Base-by-base conservation (phyloP, 2,888 invertebrate genomes). In the Agrotis puta region DNA sequence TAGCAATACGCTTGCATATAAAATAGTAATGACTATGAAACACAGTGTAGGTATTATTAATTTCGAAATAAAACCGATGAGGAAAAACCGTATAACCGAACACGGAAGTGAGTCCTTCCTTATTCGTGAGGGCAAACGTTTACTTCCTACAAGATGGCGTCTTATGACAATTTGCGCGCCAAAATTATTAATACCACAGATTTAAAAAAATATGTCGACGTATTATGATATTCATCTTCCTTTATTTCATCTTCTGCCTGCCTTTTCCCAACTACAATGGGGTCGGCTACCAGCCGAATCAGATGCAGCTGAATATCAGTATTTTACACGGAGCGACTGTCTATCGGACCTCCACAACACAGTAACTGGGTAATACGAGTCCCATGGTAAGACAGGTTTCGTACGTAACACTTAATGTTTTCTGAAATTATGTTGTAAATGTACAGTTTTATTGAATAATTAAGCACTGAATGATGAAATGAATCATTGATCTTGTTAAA, bases 91-190 rank as follows among this genome's bases (percentile, higher is more conserved):
- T 54, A 50, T 39, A 62, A 43, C 45, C 9, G n/a, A 3, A 65
- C 62, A 50, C 82, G 77, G 77, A 78, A 78, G 79, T 58, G 5
- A 62, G 59, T 16, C 57, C 77, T 78, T 78, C 77, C 77, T 82
- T 78, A 53, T 71, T 71, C 77, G 82, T 78, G 79, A 77, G 82
- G 77, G 82, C 77, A 61, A 70, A 51, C 39, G 58, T 59, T 59
- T 64, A 63, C 64, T 78, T 78, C 77, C 77, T 82, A 14, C 57
- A 78, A 77, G 48, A 82, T 70, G 79, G 61, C 83, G 79, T 33
- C 77, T 39, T 56, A 68, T 24, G 82, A 62, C 77, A 77, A 51
- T 62, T 78, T 78, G 64, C 77, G 72, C 77, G 77, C 77, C 79
- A 82, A 77, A 77, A 59, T 82, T 81, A 53, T 64, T 48, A 22